These are phyloP conservation scores for Poeciliopsis infans DNA, from an alignment of 2,797 vertebrate species.

Conservation along the genomic window DNA sequence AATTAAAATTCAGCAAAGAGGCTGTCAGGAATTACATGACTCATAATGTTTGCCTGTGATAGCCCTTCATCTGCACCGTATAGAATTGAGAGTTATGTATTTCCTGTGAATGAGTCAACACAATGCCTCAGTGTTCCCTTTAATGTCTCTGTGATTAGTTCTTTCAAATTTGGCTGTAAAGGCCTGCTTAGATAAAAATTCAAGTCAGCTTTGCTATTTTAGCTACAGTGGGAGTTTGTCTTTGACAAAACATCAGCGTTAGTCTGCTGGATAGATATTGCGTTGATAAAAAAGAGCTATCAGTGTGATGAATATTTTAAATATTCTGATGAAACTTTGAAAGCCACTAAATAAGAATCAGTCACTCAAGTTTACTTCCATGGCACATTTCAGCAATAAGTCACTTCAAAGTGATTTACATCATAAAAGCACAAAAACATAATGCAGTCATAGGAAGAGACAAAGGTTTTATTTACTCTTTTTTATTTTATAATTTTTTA, in stretches of 20 bases:
- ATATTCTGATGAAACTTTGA: neutral
- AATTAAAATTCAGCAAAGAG: conserved; percentile 59
- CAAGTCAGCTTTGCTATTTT: conserved; percentile 18
- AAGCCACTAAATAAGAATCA: neutral
- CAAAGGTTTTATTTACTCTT: neutral
- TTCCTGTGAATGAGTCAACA: conserved; percentile 39
- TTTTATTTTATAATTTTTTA: neutral
- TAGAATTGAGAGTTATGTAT: conserved; percentile 30
- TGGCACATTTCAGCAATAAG: no score
- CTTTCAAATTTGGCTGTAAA: conserved; percentile 27
- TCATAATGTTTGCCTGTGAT: conserved; percentile 51
- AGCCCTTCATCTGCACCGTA: conserved; percentile 30
- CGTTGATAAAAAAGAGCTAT: conserved; percentile 4
- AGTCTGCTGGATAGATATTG: conserved; percentile 7
- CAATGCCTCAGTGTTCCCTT: conserved; percentile 27
- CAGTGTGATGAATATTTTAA: neutral
- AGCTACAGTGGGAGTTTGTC: neutral
- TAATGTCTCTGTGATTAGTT: conserved; percentile 18
- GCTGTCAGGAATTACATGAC: conserved; percentile 49
- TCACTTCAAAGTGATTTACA: no score
- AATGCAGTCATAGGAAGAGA: no score
- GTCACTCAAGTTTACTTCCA: no score
- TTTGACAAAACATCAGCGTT: neutral
- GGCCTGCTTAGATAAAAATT: conserved; percentile 17
- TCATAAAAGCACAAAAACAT: no score